These are phyloP conservation scores for Ashinkailepas kermadecensis DNA, from an alignment of 2,888 invertebrate species.

Conservation along the genomic window DNA sequence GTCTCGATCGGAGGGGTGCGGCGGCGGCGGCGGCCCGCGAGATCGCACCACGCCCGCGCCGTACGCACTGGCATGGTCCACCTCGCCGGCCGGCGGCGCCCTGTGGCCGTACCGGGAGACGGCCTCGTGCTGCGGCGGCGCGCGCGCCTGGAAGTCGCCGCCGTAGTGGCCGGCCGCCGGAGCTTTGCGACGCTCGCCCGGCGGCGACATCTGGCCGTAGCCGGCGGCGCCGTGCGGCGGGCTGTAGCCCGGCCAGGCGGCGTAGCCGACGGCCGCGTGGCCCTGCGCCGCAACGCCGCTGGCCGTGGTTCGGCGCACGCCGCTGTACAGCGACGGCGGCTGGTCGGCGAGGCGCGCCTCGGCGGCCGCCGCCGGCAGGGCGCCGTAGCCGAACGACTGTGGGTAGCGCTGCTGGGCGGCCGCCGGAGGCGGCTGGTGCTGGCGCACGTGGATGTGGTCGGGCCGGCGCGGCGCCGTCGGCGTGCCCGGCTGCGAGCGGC, in stretches of 20 bases:
- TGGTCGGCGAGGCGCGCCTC: not conserved
- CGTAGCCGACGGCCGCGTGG: not conserved
- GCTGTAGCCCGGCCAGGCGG: not conserved
- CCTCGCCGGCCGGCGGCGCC: not conserved
- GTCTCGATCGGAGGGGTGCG: not conserved
- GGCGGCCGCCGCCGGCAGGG: not conserved
- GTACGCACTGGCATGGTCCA: not conserved
- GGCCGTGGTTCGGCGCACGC: constrained; percentile 1
- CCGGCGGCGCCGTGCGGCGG: not conserved
- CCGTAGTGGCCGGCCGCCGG: not conserved
- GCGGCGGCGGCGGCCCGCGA: not conserved
- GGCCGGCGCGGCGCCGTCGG: constrained; percentile 33
- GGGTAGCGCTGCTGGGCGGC: not conserved
- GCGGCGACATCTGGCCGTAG: not conserved
- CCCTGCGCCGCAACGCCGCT: not conserved
- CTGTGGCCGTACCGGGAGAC: not conserved
- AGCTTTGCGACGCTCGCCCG: not conserved
- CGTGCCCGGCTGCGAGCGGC: constrained; percentile 32
- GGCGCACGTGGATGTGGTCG: constrained; percentile 27
- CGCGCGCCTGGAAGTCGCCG: not conserved
- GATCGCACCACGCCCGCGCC: not conserved
- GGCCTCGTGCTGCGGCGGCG: not conserved
- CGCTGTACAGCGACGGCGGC: constrained; percentile 3
- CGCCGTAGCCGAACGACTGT: constrained; percentile 1
- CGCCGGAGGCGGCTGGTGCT: not conserved